Percentiles rank a stretch among this genome's conserved stretches.
Evolutionary conservation across 1,140 invertebrate species (phyloP).

Genomic region (Lamellibrachia luymesi): DNA sequence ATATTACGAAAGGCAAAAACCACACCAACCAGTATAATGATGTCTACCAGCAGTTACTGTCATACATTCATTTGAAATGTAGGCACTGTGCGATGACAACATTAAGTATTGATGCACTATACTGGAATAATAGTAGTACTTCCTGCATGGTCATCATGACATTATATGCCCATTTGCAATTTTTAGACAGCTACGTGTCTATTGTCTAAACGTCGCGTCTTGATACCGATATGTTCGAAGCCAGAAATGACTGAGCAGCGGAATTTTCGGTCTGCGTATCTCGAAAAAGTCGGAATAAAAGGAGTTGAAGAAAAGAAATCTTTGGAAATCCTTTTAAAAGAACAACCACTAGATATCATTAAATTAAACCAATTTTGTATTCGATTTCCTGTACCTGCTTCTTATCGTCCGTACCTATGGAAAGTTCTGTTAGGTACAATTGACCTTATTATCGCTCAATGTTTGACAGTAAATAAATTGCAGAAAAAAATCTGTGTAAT

Average conservation of each 20-base stretch:
- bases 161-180: not conserved
- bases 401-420: conserved; percentile 81
- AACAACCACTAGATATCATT: conserved; percentile 75
- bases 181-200: not conserved
- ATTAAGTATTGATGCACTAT: not conserved
- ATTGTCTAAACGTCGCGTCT: not conserved
- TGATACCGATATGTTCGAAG: not conserved
- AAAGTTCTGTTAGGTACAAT: conserved; percentile 74
- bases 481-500: no score
- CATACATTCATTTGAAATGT: not conserved
- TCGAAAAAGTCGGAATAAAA: conserved; percentile 84
- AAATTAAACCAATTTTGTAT: conserved; percentile 84
- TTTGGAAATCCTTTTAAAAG: conserved; percentile 85
- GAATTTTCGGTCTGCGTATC: conserved; percentile 88
- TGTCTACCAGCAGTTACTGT: no score
- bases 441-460: conserved; percentile 16
- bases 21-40: no score
- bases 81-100: not conserved
- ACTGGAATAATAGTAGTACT: not conserved
- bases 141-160: no score
- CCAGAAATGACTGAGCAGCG: conserved; percentile 54
- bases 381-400: conserved; percentile 75
- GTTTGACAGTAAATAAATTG: not conserved
- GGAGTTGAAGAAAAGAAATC: conserved; percentile 91
- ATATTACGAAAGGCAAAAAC: no score